These are phyloP conservation scores for Meloe dianella DNA, from an alignment of 2,888 invertebrate genomes.

Conservation along the genomic window DNA sequence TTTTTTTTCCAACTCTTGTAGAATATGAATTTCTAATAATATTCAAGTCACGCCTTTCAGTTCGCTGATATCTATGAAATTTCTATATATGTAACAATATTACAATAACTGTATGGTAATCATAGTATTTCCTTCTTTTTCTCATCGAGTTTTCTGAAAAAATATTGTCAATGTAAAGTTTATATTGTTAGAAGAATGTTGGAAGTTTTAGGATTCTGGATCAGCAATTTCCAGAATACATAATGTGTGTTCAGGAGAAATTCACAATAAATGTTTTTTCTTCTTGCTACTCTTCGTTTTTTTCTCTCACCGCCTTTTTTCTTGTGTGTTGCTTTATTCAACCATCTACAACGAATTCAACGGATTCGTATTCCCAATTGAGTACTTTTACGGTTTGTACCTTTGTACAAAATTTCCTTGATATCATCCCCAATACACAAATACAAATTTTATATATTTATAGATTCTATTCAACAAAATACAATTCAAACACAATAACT, in stretches of 20 bases:
- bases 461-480: neutral
- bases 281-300: neutral
- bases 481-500: neutral
- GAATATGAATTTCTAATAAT: neutral
- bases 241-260: constrained; percentile 30
- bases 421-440: constrained; percentile 6
- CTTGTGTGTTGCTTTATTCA: constrained; percentile 27
- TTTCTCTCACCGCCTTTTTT: neutral
- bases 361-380: constrained; percentile 24
- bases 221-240: constrained; percentile 36
- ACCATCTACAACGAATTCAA: constrained; percentile 26
- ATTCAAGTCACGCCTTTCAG: neutral
- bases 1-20: neutral
- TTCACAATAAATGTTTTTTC: constrained; percentile 28
- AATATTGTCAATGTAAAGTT: constrained; percentile 35
- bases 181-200: constrained; percentile 27
- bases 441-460: constrained; percentile 11
- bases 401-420: constrained; percentile 14
- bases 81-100: neutral
- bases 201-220: constrained; percentile 19
- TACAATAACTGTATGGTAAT: neutral
- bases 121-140: neutral
- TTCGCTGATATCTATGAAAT: neutral
- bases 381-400: constrained; percentile 24
- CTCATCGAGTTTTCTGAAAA: neutral